Evolutionary conservation across 2,797 vertebrate species (phyloP), one percentile per base, ranked within the genome.

Genomic region (Melanotaenia maccullochi): DNA sequence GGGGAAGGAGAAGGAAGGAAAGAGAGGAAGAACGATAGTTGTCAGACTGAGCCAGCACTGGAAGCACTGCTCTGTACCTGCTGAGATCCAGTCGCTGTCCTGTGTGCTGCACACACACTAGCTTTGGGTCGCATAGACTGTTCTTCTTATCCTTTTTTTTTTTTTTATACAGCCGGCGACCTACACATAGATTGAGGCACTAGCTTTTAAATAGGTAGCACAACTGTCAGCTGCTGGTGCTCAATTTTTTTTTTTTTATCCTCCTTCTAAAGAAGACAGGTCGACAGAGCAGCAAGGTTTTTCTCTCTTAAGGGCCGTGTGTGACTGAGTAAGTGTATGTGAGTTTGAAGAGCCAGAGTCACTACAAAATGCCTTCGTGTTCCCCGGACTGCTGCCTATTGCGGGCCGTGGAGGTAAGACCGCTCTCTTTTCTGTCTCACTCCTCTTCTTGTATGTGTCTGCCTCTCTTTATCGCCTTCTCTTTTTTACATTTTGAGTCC

Each of bases 281-380:
- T 66, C 38, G 62, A 64, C 65, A 73, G 70, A 77, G 52, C 65
- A 65, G 69, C 65, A n/a, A 73, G 81, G 42, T 60, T 84, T 40
- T 87, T 75, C 75, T 81, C 59, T 88, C 49, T 80, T 49, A 63
- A 58, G 61, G 68, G 75, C 74, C 83, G 82, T 75, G 78, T 57
- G 82, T 59, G 73, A 66, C 72, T 65, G 79, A 56, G 78, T 85
- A 14, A 14, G 76, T 47, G 49, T 54, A 78, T 59, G 71, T 73
- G 79, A 71, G 80, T 87, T 87, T 86, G 70, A 68, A 89, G 90
- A 94, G 91, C 84, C 89, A 73, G 81, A 71, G 85, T 86, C 76
- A 82, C 61, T 93, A 94, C 93, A 91, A 88, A 96, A 96, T 97
- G 95, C 96, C 96, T 82, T 96, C 95, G 91, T 96, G 95, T 92